These are phyloP conservation scores for Agrilus mali DNA, from an alignment of 2,888 invertebrate species.

Conservation along the genomic window DNA sequence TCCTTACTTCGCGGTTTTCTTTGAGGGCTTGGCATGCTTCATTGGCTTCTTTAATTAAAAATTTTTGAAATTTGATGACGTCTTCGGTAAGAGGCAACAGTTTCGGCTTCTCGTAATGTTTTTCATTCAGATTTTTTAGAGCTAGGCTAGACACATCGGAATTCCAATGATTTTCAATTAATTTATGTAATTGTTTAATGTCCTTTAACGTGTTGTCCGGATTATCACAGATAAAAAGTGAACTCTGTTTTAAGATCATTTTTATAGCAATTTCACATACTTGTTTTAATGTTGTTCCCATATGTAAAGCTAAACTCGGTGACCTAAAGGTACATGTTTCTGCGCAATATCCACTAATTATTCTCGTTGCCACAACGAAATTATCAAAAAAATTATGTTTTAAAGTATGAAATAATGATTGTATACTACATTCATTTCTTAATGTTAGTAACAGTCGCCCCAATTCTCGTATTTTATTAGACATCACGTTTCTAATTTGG, in stretches of 20 bases:
- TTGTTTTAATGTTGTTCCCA: constrained; percentile 1
- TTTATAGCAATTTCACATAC: constrained; percentile 3
- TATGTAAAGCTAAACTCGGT: constrained; percentile 2
- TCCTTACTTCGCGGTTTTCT: constrained; percentile 1
- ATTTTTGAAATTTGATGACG: constrained; percentile 9
- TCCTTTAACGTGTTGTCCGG: constrained; percentile 8
- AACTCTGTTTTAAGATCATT: constrained; percentile 1
- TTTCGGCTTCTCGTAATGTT: constrained; percentile 8
- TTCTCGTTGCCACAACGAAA: constrained; percentile 3
- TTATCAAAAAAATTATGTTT: constrained; percentile 4
- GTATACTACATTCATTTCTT: neutral
- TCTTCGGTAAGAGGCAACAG: constrained; percentile 10
- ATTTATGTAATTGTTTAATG: constrained; percentile 5
- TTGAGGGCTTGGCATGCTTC: constrained; percentile 1
- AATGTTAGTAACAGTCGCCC: constrained; percentile 1
- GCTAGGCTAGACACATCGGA: constrained; percentile 8
- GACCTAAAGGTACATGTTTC: constrained; percentile 1
- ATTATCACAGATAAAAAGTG: neutral
- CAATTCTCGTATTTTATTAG: constrained; percentile 4
- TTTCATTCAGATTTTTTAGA: constrained; percentile 6
- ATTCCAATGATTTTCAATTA: constrained; percentile 8
- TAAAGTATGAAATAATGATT: constrained; percentile 1
- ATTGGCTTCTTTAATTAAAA: constrained; percentile 6
- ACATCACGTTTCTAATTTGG: constrained; percentile 1
- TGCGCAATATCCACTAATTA: constrained; percentile 3